Evolutionary conservation across 2,888 invertebrate species (phyloP), one percentile per base, ranked within the genome.

Genomic region (Escarpia spicata): DNA sequence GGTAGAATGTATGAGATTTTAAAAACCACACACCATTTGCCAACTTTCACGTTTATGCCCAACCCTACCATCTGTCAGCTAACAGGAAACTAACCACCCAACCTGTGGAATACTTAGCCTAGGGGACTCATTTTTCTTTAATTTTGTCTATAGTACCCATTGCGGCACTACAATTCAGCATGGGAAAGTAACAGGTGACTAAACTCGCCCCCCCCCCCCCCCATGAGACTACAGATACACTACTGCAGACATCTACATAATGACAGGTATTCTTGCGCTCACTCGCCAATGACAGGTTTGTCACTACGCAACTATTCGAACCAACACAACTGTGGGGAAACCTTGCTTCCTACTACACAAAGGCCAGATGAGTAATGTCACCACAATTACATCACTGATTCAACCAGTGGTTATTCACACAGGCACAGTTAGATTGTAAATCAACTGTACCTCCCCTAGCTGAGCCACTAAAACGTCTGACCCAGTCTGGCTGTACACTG

Each of bases 371-470:
- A 75, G 75, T 75, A 75, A 75, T 75, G 75, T 75, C 2, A 26
- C 75, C 75, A 75, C 75, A 75, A 75, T 75, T 75, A 75, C 75
- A 75, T 75, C 75, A 75, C 75, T 26, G 6, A n/a, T n/a, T 75
- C 75, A 75, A 75, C 75, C n/a, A 75, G 75, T 75, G n/a, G 75
- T 75, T 75, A 75, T 75, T 75, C 75, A 75, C 75, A 75, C 75
- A 6, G 26, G 26, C 75, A 75, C 26, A 75, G 75, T 52, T 52
- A 15, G 52, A 52, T 15, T 52, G 52, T 75, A n/a, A 75, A 75
- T 75, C 75, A 75, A 75, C 75, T 75, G 2, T 26, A n/a, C 75
- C 75, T 26, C 75, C 52, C n/a, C n/a, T 75, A 26, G 3, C 26
- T 26, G n/a, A n/a, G 75, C 26, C n/a, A 75, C 75, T 52, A 9